These are phyloP conservation scores for Mus musculus DNA, from an alignment of 2,113 vertebrate species.

Conservation along the genomic window GRCm39 chr5:25274501-25275000, in stretches of 20 bases:
- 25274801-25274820: not conserved
- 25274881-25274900: fast-evolving
- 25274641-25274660: not conserved
- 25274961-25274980: not conserved
- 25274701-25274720: not conserved
- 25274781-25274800: not conserved
- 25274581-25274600: no score
- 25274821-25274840: no score
- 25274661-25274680: not conserved
- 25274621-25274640: not conserved
- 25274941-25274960: not conserved
- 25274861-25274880: not conserved
- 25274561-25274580: fast-evolving
- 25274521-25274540: not conserved
- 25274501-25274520: fast-evolving
- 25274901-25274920: not conserved
- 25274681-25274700: not conserved
- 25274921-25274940: not conserved
- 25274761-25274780: not conserved
- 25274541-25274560: no score
- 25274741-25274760: no score
- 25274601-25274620: not conserved
- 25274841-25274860: not conserved
- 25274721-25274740: no score
- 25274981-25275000: fast-evolving